Evolutionary conservation across 2,113 vertebrate species (phyloP).

Genomic region (Ameiurus melas): DNA sequence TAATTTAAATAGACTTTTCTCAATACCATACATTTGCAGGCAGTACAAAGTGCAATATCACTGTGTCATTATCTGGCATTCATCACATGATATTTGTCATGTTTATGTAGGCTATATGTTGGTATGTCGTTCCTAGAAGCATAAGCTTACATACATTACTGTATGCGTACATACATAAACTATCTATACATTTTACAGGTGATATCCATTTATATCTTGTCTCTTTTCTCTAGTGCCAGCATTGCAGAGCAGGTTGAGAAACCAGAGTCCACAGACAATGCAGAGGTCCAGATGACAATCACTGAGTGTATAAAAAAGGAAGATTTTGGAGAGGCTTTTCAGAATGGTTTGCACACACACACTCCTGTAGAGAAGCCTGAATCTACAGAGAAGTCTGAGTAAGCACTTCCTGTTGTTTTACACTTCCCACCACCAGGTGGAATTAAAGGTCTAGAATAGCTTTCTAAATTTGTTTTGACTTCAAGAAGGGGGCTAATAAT

Average conservation of each 20-base stretch:
- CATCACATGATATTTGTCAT: neutral
- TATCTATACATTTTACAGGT: neutral
- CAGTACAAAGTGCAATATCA: neutral
- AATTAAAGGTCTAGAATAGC: conserved; percentile 9
- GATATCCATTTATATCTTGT: neutral
- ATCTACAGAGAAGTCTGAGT: conserved; percentile 7
- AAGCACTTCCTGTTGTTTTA: conserved; percentile 38
- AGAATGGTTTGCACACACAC: conserved; percentile 29
- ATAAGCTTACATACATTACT: too few relatives aligned
- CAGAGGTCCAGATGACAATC: conserved; percentile 9
- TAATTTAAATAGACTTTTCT: neutral
- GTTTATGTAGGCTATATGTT: neutral
- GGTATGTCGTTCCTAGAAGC: neutral
- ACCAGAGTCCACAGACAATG: conserved; percentile 1
- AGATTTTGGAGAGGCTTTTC: neutral
- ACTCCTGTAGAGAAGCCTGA: conserved; percentile 17
- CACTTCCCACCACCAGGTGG: conserved; percentile 60
- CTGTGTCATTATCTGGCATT: neutral
- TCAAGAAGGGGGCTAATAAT: neutral
- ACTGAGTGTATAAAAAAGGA: neutral
- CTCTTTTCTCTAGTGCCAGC: conserved; percentile 15
- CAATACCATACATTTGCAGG: neutral
- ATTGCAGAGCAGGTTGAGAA: conserved; percentile 13
- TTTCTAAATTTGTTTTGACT: neutral
- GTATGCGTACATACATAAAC: neutral